A percentile compares a stretch with the other conserved stretches of the same genome.
Conservation (phyloP, 2,113 vertebrate genomes). For the Silurus meridionalis region DNA sequence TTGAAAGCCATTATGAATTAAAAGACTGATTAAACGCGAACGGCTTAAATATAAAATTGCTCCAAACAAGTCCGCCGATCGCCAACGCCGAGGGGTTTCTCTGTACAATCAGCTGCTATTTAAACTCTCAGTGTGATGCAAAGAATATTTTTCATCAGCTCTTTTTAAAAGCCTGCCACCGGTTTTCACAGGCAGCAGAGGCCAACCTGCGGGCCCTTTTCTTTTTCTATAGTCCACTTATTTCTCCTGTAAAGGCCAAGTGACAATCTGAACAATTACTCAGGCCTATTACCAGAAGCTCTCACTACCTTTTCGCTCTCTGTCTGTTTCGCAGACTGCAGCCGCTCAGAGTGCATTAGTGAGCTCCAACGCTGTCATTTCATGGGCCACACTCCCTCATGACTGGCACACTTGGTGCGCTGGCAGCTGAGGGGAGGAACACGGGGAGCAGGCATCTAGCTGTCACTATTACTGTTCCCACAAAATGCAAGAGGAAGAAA, state of each 20-base stretch:
- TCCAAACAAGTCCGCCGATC: constrained; percentile 28
- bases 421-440: constrained; percentile 17
- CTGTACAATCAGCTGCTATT: constrained; percentile 34
- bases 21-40: constrained; percentile 27
- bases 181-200: constrained; percentile 24
- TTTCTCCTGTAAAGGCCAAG: constrained; percentile 72
- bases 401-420: constrained; percentile 23
- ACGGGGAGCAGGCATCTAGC: constrained; percentile 24
- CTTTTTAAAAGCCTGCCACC: constrained; percentile 32
- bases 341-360: constrained; percentile 51
- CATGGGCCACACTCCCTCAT: constrained; percentile 41
- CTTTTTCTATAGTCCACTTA: constrained; percentile 59
- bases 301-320: constrained; percentile 11
- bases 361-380: constrained; percentile 52
- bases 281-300: constrained; percentile 66
- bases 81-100: constrained; percentile 21
- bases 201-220: constrained; percentile 52
- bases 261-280: constrained; percentile 79
- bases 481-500: constrained; percentile 9
- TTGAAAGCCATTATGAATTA: constrained; percentile 15
- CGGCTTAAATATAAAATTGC: constrained; percentile 30
- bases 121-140: constrained; percentile 38
- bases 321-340: constrained; percentile 39
- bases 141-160: constrained; percentile 35
- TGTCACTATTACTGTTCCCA: neutral